A percentile compares a stretch with the other conserved stretches of the same genome.
phyloP scores from a whole-genome alignment of 2,888 invertebrate species.

The Tenthredo mesomela region DNA sequence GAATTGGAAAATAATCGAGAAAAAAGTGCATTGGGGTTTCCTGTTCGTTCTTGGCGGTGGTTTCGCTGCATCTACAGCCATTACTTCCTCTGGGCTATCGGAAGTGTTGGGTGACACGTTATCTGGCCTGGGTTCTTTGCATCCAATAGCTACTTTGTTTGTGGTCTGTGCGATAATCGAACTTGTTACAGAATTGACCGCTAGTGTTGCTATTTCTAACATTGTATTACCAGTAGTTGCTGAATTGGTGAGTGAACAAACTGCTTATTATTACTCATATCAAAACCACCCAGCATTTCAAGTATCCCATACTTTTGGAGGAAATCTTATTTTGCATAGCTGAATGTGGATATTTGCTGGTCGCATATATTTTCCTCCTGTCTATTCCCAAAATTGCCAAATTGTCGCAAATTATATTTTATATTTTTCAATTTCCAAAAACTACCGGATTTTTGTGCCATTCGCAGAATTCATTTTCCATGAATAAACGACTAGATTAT shows the following conservation, averaged over 20 bases:
- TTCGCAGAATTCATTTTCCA: background rate
- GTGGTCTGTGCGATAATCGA: conserved; percentile 90
- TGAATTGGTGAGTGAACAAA: conserved; percentile 82
- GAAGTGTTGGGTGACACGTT: conserved; percentile 87
- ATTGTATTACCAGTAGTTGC: conserved; percentile 92
- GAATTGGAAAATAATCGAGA: conserved; percentile 91
- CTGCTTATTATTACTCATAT: background rate
- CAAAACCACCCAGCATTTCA: background rate
- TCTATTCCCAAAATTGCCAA: background rate
- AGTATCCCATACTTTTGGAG: background rate
- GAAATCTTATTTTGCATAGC: background rate
- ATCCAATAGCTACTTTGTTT: conserved; percentile 84
- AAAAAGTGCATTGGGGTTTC: conserved; percentile 94
- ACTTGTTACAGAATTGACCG: conserved; percentile 92
- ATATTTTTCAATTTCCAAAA: background rate
- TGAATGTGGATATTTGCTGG: background rate
- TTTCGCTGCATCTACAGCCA: conserved; percentile 94
- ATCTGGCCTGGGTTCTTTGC: conserved; percentile 83
- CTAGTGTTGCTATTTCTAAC: conserved; percentile 94
- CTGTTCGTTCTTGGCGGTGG: conserved; percentile 94
- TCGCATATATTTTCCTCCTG: background rate
- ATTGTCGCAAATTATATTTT: background rate
- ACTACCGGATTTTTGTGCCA: too few species aligned
- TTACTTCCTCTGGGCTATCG: conserved; percentile 89
- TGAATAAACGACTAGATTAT: background rate